phyloP scores from a whole-genome alignment of 2,113 vertebrate species.

The Arizona elegans region DNA sequence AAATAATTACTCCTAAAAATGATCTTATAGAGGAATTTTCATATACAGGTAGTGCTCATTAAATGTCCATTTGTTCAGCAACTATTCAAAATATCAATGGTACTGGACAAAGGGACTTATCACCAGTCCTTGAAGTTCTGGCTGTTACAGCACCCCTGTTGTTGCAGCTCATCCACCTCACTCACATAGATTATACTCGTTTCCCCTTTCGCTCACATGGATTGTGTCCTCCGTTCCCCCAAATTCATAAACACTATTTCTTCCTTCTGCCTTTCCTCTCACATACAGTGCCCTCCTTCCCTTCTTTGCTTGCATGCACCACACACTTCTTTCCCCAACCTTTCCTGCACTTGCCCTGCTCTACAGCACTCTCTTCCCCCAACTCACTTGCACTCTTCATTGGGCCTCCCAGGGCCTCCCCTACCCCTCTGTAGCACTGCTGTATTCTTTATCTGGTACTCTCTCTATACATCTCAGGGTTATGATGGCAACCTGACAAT shows the following conservation, averaged over 20 bases:
- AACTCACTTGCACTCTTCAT: not conserved
- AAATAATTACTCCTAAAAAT: slow-evolving; percentile 7
- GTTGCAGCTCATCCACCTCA: not conserved
- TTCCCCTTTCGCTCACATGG: not conserved
- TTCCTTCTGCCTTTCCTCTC: not conserved
- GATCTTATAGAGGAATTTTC: slow-evolving; percentile 44
- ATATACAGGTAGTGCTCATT: slow-evolving; percentile 8
- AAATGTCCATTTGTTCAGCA: not conserved
- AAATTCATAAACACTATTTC: not conserved
- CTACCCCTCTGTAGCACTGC: not conserved
- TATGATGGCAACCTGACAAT: not conserved
- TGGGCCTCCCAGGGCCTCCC: not conserved
- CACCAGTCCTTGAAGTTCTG: not conserved
- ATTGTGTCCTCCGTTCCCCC: not conserved
- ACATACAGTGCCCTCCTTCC: not conserved
- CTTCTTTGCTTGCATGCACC: not conserved
- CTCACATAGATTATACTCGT: not conserved
- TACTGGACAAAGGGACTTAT: not conserved
- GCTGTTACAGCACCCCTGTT: not conserved
- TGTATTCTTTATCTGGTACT: not conserved
- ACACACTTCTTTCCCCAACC: not conserved
- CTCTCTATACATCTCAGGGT: not conserved
- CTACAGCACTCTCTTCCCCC: not conserved
- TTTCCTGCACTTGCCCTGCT: not conserved
- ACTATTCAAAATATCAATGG: not conserved